These are phyloP conservation scores for Pseudococcus viburni DNA, from an alignment of 2,888 invertebrate genomes.

Conservation along the genomic window DNA sequence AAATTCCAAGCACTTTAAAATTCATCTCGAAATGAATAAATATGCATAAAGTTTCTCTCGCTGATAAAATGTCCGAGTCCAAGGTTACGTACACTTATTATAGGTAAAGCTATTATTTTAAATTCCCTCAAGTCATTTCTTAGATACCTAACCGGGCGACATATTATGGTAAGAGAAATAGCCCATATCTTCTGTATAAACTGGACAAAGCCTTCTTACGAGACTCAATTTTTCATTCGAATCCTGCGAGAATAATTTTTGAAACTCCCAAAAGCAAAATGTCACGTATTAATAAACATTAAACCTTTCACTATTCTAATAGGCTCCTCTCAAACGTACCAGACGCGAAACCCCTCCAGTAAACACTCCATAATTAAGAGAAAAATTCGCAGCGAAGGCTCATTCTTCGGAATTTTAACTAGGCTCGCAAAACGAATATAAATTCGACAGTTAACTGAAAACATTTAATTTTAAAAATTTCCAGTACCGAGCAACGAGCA, in stretches of 20 bases:
- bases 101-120: background rate
- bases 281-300: conserved; percentile 36
- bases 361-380: background rate
- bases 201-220: background rate
- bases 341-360: background rate
- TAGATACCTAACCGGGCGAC: background rate
- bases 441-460: conserved; percentile 7
- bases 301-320: background rate
- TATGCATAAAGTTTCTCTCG: too few species aligned
- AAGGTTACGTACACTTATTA: background rate
- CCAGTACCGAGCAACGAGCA: background rate
- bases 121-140: background rate
- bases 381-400: background rate
- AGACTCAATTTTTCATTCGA: background rate
- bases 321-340: background rate
- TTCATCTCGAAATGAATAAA: too few species aligned
- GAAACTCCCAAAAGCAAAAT: background rate
- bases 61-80: background rate
- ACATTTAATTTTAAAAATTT: conserved; percentile 32
- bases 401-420: background rate
- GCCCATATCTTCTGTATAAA: background rate
- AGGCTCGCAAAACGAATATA: background rate
- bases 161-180: background rate
- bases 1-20: too few species aligned
- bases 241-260: conserved; percentile 11